These are phyloP conservation scores for Sebastiscus tertius DNA, from an alignment of 2,797 vertebrate species.

Conservation along the genomic window DNA sequence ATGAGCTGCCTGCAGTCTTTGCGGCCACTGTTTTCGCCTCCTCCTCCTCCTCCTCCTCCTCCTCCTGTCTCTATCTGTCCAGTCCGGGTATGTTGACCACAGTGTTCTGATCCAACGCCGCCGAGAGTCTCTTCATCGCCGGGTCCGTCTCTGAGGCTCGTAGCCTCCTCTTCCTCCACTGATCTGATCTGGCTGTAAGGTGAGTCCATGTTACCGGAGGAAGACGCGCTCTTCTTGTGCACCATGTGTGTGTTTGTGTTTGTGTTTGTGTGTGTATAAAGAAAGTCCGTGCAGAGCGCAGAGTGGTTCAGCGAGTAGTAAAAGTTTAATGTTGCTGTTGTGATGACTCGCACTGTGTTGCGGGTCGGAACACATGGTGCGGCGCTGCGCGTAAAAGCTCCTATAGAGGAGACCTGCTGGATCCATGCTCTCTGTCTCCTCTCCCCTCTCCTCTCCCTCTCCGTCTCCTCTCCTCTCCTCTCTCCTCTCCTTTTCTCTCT, in stretches of 20 bases:
- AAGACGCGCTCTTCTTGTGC: neutral
- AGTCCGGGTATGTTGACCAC: conserved; percentile 69
- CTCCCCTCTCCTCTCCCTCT: no score
- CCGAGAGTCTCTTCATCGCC: conserved; percentile 37
- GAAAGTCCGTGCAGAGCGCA: conserved; percentile 3
- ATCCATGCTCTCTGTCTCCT: no score
- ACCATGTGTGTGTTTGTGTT: neutral
- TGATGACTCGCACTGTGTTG: conserved; percentile 40
- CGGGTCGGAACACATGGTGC: conserved; percentile 52
- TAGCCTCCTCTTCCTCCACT: neutral
- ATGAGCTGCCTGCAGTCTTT: conserved; percentile 71
- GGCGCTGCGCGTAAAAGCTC: conserved; percentile 14
- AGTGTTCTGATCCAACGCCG: conserved; percentile 60
- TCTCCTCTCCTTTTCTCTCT: no score
- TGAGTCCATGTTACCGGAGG: conserved; percentile 53
- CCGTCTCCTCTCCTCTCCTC: no score
- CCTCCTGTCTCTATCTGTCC: conserved; percentile 42
- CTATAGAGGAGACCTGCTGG: neutral
- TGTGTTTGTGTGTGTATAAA: no score
- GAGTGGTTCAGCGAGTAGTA: conserved; percentile 21
- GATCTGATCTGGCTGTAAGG: conserved; percentile 46
- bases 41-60: conserved; percentile 21
- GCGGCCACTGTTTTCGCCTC: conserved; percentile 57
- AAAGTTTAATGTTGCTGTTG: conserved; percentile 51
- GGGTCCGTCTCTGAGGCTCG: conserved; percentile 15